Evolutionary conservation across 2,888 invertebrate species (phyloP), one percentile per base, ranked within the genome.

Genomic region (Amblyteles armatorius): DNA sequence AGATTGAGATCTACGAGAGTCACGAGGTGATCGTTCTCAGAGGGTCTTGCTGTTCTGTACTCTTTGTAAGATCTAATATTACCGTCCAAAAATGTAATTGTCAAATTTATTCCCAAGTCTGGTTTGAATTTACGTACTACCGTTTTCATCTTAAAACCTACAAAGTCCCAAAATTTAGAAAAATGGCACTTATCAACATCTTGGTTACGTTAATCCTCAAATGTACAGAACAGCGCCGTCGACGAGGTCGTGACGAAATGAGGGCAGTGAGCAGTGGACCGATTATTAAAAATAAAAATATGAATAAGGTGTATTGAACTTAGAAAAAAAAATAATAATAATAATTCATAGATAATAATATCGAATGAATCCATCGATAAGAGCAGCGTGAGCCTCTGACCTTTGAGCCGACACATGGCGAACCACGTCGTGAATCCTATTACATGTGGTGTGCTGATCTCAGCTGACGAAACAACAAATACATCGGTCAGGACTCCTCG

Each of bases 381-480:
- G 52, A 74, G 65, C 55, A 82, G 79, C 76, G 76, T 82, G 82
- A 84, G 71, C 79, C 60, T 91, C 94, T 94, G 94, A 95, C 95
- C 95, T 95, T 95, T 95, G 88, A 92, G 93, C 87, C 93, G 94
- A 92, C 94, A 94, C 93, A 94, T 94, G 87, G 95, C 94, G 92
- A 95, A 94, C 95, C 95, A 95, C 88, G 95, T 94, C 74, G 95
- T 95, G 92, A 95, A 95, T 92, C 94, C 95, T 91, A 95, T 94
- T 90, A 94, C 94, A 90, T 92, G 94, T 89, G 91, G 93, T 92
- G 94, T 93, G 88, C 90, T 90, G 89, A 93, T 92, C 88, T 93
- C 93, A 89, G 91, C 93, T 94, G 90, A 88, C 85, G 86, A 77
- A 86, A 83, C 84, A 85, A 80, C 71, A 83, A 82, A 84, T 77